Base-by-base conservation (phyloP, 2,888 invertebrate genomes). In the Tenthredo mesomela region DNA sequence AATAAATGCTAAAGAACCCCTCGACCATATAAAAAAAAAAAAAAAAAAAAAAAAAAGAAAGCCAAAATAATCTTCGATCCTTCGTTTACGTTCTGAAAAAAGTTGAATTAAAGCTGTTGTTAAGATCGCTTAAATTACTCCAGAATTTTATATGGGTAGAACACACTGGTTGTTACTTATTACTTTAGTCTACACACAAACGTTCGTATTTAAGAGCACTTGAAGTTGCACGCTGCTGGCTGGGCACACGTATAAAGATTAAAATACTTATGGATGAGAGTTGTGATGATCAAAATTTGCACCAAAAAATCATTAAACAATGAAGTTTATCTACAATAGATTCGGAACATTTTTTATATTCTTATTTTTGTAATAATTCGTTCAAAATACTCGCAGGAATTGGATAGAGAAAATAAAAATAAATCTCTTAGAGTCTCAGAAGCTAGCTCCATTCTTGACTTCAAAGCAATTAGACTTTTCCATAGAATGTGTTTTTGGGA, bases 31-130 rank as follows among this genome's bases (percentile, higher is more conserved):
- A 0, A 33, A 33, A 5, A 54, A 77, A 33, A 54, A 47, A 50
- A 33, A 25, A 47, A 50, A 33, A 50, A 12, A 21, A 75, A 12
- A 75, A 4, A 80, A n/a, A n/a, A n/a, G n/a, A n/a, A n/a, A n/a
- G n/a, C n/a, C n/a, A n/a, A n/a, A n/a, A n/a, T n/a, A 25, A 15
- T 40, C 58, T 37, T 43, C 86, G 84, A 85, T 61, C 70, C 83
- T 71, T 85, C 78, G 85, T 73, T 50, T 25, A 67, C 82, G 47
- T 70, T 70, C 70, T 75, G 75, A 25, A 12, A 75, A 75, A 75
- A 75, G 21, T 75, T 47, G 54, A 77, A n/a, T 4, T 33, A 9
- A 77, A 54, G 77, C 77, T 77, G 77, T 77, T 77, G 25, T 77
- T 77, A 29, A 50, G 50, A 77, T 77, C 50, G 54, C 29, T 54